These are phyloP conservation scores for Sinocyclocheilus anshuiensis DNA, from an alignment of 2,113 vertebrate genomes.

Conservation along the genomic window DNA sequence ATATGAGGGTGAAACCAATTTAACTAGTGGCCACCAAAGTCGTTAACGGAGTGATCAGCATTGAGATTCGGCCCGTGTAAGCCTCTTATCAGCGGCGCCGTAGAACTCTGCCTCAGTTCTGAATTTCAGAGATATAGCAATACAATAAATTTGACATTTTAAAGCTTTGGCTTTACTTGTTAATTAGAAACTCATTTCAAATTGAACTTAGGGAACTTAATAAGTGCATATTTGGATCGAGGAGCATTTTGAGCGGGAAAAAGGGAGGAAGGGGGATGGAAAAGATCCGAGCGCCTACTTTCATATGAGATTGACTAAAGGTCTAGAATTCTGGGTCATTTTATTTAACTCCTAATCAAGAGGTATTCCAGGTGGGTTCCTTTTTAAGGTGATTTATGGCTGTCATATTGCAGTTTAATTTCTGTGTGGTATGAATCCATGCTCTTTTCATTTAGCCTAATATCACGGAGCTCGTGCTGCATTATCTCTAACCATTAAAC, in stretches of 20 bases:
- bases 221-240: constrained; percentile 74
- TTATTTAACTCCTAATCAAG: constrained; percentile 72
- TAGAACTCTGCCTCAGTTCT: constrained; percentile 78
- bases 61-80: constrained; percentile 80
- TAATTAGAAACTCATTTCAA: constrained; percentile 80
- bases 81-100: constrained; percentile 78
- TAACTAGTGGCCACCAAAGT: constrained; percentile 80
- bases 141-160: constrained; percentile 83
- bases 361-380: constrained; percentile 68
- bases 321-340: constrained; percentile 70
- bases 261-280: constrained; percentile 28
- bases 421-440: constrained; percentile 54
- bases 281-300: constrained; percentile 60
- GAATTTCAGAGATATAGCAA: constrained; percentile 81
- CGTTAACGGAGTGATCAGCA: constrained; percentile 80
- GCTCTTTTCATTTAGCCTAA: constrained; percentile 59
- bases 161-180: constrained; percentile 79
- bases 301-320: constrained; percentile 68
- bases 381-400: constrained; percentile 58
- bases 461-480: constrained; percentile 50
- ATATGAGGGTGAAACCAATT: constrained; percentile 83
- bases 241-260: constrained; percentile 62
- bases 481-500: constrained; percentile 56
- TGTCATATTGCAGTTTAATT: constrained; percentile 58
- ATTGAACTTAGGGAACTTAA: constrained; percentile 79